Conservation (phyloP, 2,888 invertebrate genomes). For the Tridacna crocea region DNA sequence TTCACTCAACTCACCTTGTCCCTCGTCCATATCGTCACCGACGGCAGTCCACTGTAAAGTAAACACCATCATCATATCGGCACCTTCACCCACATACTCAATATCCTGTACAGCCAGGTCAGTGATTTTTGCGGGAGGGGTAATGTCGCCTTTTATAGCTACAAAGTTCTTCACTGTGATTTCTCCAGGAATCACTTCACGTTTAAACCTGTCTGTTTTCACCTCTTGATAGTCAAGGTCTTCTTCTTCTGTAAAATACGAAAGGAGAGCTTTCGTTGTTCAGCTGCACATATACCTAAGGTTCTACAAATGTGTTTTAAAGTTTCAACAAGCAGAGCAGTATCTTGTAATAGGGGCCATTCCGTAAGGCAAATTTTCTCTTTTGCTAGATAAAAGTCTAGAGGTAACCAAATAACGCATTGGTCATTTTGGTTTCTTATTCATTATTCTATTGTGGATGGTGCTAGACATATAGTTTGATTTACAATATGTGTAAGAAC, state of each 20-base stretch:
- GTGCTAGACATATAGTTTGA: too few relatives aligned
- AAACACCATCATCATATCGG: neutral
- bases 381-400: too few relatives aligned
- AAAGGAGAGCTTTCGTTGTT: neutral
- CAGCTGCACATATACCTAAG: too few relatives aligned
- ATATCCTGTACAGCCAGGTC: conserved; percentile 24
- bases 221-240: conserved; percentile 14
- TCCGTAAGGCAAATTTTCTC: too few relatives aligned
- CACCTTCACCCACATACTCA: neutral
- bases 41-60: conserved; percentile 27
- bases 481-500: too few relatives aligned
- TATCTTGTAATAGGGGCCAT: too few relatives aligned
- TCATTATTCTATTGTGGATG: too few relatives aligned
- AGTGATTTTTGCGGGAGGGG: conserved; percentile 25
- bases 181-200: conserved; percentile 28
- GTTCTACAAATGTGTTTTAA: too few relatives aligned
- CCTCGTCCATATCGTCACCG: conserved; percentile 32
- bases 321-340: too few relatives aligned
- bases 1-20: conserved; percentile 6
- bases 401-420: too few relatives aligned
- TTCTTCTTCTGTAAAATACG: neutral
- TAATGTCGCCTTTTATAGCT: neutral
- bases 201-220: conserved; percentile 16
- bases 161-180: conserved; percentile 24
- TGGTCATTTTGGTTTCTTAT: too few relatives aligned